Evolutionary conservation across 2,888 invertebrate genomes (phyloP), one percentile per base, ranked within the genome.

Genomic region (Disparrhopalites patrizii): DNA sequence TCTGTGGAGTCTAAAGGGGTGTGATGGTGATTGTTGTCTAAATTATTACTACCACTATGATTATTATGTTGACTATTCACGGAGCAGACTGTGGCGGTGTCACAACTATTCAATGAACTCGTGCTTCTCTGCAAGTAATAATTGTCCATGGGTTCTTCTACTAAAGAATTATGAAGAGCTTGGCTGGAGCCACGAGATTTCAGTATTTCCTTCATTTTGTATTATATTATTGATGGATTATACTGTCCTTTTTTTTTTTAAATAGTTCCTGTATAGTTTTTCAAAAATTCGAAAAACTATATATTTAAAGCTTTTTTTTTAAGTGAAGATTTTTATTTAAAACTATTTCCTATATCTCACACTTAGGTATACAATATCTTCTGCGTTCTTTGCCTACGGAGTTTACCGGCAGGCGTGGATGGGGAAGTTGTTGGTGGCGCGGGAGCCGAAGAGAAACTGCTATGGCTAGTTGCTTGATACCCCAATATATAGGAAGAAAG

Each of bases 121-220:
- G 31, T 54, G 30, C 63, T 55, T 18, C 31, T 47, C 30, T 61
- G 47, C 15, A 51, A 33, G 50, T 47, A 61, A 15, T 51, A 47
- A 30, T 47, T 61, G 30, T 63, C 55, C 23, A 40, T 3, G 40
- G 33, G 30, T 23, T 63, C 63, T 43, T 54, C 55, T 13, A 30
- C 50, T 23, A 61, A 55, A 28, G 54, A 63, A 47, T 43, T 63
- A 28, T 40, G 54, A 38, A 52, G 51, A 25, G 25, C 38, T 52
- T 18, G 30, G 52, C 38, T 30, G 4, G 38, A 43, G 3, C 54
- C 54, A 20, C 54, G 55, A 25, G 31, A 33, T 33, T 51, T 62
- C 31, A 65, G 51, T 33, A 57, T 47, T 43, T 51, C 51, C 51
- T 56, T 57, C 64, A 57, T 57, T 33, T 38, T 50, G 36, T 13